Evolutionary conservation across 2,797 vertebrate genomes (phyloP).

Genomic region (Anableps anableps): DNA sequence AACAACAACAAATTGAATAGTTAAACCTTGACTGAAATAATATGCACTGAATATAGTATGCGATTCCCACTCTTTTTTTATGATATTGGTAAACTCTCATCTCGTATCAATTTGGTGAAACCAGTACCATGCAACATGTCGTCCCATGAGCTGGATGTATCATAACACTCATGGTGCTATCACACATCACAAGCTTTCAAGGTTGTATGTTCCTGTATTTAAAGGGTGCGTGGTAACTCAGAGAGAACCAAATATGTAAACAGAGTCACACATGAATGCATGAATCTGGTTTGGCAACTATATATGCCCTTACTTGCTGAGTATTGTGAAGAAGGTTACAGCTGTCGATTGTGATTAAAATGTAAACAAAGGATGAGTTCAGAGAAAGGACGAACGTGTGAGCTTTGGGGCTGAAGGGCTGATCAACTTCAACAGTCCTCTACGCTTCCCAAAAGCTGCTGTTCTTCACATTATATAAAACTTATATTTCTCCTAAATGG

Average conservation of each 20-base stretch:
- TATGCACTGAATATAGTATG: not conserved
- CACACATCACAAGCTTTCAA: slow-evolving; percentile 44
- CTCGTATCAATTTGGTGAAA: not conserved
- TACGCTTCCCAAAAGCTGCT: slow-evolving; percentile 45
- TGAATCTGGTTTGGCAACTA: slow-evolving; percentile 84
- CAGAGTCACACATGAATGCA: slow-evolving; percentile 73
- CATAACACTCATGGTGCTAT: slow-evolving; percentile 23
- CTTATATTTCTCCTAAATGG: slow-evolving; percentile 18
- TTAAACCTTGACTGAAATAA: not conserved
- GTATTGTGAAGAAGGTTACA: slow-evolving; percentile 79
- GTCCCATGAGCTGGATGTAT: not conserved
- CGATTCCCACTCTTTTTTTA: not conserved
- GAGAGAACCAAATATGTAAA: slow-evolving; percentile 70
- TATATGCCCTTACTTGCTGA: slow-evolving; percentile 80
- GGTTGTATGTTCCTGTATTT: slow-evolving; percentile 63
- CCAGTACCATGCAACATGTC: not conserved
- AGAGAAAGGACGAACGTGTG: slow-evolving; percentile 74
- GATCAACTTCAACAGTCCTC: slow-evolving; percentile 54
- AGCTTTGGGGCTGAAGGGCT: slow-evolving; percentile 62
- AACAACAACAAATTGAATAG: not conserved
- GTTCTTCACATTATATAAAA: slow-evolving; percentile 19
- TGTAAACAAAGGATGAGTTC: slow-evolving; percentile 82
- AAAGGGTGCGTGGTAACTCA: slow-evolving; percentile 66
- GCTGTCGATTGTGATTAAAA: slow-evolving; percentile 85
- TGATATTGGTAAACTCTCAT: not conserved